phyloP scores from a whole-genome alignment of 2,797 vertebrate genomes.

The Bradypus variegatus region DNA sequence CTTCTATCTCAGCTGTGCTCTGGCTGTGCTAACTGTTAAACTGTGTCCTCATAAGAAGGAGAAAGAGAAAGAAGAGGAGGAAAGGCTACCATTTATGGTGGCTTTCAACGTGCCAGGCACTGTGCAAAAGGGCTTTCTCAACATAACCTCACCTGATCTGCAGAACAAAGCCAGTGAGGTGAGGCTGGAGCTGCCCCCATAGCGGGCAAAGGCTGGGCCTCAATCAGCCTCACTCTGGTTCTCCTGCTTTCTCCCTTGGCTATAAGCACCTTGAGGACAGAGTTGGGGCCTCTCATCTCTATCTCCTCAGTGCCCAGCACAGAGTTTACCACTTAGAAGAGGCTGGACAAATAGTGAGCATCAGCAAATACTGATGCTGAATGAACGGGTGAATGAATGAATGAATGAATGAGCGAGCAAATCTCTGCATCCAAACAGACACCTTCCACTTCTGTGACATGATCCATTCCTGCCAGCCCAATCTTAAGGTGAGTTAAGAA shows the following conservation, averaged over 20 bases:
- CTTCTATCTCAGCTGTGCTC: background rate
- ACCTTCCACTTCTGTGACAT: background rate
- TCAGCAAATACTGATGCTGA: background rate
- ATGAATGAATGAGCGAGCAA: background rate
- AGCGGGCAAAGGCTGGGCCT: background rate
- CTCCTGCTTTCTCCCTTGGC: background rate
- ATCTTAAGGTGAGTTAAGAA: background rate
- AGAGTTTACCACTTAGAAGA: background rate
- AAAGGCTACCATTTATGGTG: background rate
- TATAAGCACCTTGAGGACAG: background rate
- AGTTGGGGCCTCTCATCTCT: background rate
- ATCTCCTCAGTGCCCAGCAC: background rate
- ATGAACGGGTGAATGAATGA: background rate
- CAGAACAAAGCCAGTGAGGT: background rate
- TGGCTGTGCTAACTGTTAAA: background rate
- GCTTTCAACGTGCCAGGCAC: background rate
- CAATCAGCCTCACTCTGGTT: background rate
- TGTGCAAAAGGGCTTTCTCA: background rate
- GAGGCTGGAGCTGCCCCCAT: background rate
- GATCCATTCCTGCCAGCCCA: background rate
- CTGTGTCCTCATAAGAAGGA: background rate
- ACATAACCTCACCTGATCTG: background rate
- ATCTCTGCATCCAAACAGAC: background rate
- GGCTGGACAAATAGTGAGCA: background rate
- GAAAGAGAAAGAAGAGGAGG: background rate